phyloP scores from a whole-genome alignment of 2,888 invertebrate genomes.

The Tetranychus piercei region DNA sequence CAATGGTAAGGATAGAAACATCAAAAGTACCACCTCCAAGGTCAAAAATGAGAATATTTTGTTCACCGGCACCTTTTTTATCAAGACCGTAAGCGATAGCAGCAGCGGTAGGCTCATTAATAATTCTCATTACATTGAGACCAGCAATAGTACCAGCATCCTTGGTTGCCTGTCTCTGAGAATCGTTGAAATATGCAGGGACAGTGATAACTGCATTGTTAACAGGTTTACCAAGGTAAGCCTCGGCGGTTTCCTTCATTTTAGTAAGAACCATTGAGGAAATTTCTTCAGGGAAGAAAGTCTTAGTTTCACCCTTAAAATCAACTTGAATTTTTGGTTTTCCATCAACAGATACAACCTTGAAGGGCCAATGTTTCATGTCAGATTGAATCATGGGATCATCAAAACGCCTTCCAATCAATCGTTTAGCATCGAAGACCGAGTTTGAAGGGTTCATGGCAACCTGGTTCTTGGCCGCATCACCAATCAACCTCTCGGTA shows the following conservation, averaged over 20 bases:
- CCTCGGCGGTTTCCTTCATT: slow-evolving; percentile 23
- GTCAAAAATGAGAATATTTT: slow-evolving; percentile 22
- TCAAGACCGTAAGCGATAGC: slow-evolving; percentile 34
- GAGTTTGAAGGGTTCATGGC: slow-evolving; percentile 57
- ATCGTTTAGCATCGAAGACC: slow-evolving; percentile 57
- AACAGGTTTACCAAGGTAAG: slow-evolving; percentile 19
- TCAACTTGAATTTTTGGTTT: slow-evolving; percentile 30
- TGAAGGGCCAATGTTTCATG: slow-evolving; percentile 67
- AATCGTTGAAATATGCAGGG: slow-evolving; percentile 27
- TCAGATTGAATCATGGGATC: slow-evolving; percentile 58
- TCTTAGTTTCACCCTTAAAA: slow-evolving; percentile 34
- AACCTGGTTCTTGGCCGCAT: slow-evolving; percentile 66
- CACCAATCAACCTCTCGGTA: slow-evolving; percentile 60
- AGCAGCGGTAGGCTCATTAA: slow-evolving; percentile 36
- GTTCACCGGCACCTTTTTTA: slow-evolving; percentile 25
- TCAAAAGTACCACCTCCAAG: slow-evolving; percentile 25
- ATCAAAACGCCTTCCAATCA: slow-evolving; percentile 61
- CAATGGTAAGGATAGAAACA: slow-evolving; percentile 24
- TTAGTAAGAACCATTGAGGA: slow-evolving; percentile 21
- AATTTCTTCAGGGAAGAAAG: slow-evolving; percentile 36
- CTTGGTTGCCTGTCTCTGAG: slow-evolving; percentile 37
- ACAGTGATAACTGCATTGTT: slow-evolving; percentile 25
- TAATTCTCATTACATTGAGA: slow-evolving; percentile 36
- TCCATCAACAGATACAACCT: slow-evolving; percentile 45
- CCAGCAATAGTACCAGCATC: slow-evolving; percentile 36